Base-by-base conservation (phyloP, 2,888 invertebrate genomes). In the Hofmannophila pseudospretella region DNA sequence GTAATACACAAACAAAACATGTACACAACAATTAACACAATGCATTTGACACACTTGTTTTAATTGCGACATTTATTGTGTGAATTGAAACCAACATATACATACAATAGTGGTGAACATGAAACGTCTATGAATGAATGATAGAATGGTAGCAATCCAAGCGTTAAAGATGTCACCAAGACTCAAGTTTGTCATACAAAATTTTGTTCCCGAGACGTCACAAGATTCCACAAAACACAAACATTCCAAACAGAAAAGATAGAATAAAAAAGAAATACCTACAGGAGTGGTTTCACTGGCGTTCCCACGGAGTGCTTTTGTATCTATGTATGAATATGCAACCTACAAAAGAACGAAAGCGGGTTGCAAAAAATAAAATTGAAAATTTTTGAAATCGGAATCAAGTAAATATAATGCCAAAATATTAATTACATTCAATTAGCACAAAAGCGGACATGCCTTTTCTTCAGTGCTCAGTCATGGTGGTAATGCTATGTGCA, bases 251-350 rank as follows among this genome's bases (percentile, higher is more conserved):
- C 34, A 40, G 35, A 45, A 65, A 65, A 49, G 56, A 57, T 55
- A 59, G 66, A 66, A 62, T 60, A 66, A 67, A 69, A 71, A 60
- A 52, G 54, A 57, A 89, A 90, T 92, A 92, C 92, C 89, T 92
- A 93, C 92, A 84, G 92, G 92, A 56, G 90, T 89, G 63, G 81
- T 86, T 74, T 92, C 93, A 87, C 88, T 81, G 85, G 87, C 53
- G 61, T 69, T 72, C 67, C 69, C 74, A 47, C 79, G 77, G 36
- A 67, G 71, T 73, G 69, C 67, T 73, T 78, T 67, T 61, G 72
- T 73, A 79, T 72, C 74, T 75, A 82, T 82, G 88, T 87, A 84
- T 76, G 89, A 82, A 85, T 84, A 87, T 82, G 88, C 86, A 81
- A 88, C 89, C 90, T 90, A 90, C 82, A 89, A 90, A 87, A 88